These are phyloP conservation scores for Buathra laborator DNA, from an alignment of 2,888 invertebrate species.

Conservation along the genomic window DNA sequence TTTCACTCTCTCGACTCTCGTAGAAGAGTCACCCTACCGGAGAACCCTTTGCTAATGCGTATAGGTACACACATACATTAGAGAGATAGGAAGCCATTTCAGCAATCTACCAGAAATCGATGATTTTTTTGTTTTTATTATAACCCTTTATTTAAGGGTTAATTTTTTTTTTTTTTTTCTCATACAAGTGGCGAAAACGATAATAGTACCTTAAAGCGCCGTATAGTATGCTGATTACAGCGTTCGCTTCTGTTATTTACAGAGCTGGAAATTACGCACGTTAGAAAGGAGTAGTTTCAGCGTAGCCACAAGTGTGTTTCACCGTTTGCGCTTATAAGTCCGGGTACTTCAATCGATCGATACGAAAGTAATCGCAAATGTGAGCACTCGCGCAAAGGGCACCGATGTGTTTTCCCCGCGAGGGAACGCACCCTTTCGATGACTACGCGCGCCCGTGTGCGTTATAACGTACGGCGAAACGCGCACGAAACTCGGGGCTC, in stretches of 20 bases:
- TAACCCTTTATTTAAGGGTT: too few species aligned
- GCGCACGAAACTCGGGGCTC: conserved; percentile 1
- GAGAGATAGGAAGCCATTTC: too few species aligned
- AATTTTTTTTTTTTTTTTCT: neutral
- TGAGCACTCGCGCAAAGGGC: conserved; percentile 51
- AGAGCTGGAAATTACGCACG: conserved; percentile 14
- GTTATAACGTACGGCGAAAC: conserved; percentile 10
- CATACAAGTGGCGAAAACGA: too few species aligned
- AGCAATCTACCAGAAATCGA: neutral
- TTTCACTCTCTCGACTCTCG: conserved; percentile 59
- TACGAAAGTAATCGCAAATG: conserved; percentile 70
- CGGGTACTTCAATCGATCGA: conserved; percentile 62
- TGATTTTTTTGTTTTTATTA: neutral
- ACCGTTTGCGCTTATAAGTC: conserved; percentile 24
- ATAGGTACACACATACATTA: neutral
- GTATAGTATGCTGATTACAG: conserved; percentile 52
- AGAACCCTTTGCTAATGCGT: conserved; percentile 29
- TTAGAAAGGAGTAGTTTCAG: conserved; percentile 38
- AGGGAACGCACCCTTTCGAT: conserved; percentile 41
- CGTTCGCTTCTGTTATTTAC: conserved; percentile 55
- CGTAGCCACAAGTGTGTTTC: conserved; percentile 57
- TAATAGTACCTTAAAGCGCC: too few species aligned
- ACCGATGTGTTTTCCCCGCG: conserved; percentile 47
- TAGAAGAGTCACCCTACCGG: conserved; percentile 18
- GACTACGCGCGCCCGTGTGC: conserved; percentile 13